Base-by-base conservation (phyloP, 2,888 invertebrate genomes). In the Drosophila acutilabella region DNA sequence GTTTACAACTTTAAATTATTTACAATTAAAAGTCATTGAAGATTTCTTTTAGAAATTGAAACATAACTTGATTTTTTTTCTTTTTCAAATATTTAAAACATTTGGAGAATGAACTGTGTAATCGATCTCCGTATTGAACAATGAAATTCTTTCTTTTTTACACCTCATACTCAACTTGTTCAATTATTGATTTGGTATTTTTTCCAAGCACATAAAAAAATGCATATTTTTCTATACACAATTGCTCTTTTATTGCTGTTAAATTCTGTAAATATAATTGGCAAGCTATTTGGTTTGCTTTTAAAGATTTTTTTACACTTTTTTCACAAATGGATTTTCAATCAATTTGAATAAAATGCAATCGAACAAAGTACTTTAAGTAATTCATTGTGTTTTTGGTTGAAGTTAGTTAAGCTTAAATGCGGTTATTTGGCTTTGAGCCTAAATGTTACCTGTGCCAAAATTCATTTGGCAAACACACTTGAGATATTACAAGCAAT, bases 391-490 rank as follows among this genome's bases (percentile, higher is more conserved):
- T 52, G 54, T 48, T 44, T 57, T 44, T 50, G 50, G 53, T 44
- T 54, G 14, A 14, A 52, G 13, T 36, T 58, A 58, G 40, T 47
- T 71, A 66, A 59, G 77, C 71, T 51, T 7, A 33, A 48, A 6
- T 16, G 7, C 4, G 16, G 13, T 13, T 36, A 48, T 13, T 50
- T 50, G 50, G 50, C 50, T 8, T 13, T 18, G 33, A 50, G 33
- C 48, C 48, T 50, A 18, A 50, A 36, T 13, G 16, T 18, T 36
- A 50, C 33, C 36, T 51, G 41, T 71, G 77, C 74, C 74, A 50
- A 77, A 71, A 71, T 36, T 56, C 56, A 66, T 71, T 74, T 74
- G 78, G 74, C 78, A 74, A 53, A 45, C 36, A 40, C 44, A 62
- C 40, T 71, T 47, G 8, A 60, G 53, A 69, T 64, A 52, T 51